A percentile compares a stretch with the other conserved stretches of the same genome.
These are phyloP conservation scores for Drosophila rhopaloa DNA, from an alignment of 1,140 invertebrate genomes.

Conservation along the genomic window DNA sequence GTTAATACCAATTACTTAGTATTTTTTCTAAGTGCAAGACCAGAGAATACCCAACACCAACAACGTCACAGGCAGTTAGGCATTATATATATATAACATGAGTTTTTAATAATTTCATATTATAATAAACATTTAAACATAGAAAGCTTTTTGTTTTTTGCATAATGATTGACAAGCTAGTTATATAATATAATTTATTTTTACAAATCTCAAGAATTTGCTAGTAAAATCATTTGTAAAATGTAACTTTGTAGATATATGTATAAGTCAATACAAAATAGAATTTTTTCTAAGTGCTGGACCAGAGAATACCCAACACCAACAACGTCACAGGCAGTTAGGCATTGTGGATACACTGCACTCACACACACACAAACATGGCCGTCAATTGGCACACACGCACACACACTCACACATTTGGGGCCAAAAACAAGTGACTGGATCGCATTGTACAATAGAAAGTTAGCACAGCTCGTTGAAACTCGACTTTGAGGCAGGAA, in stretches of 20 bases:
- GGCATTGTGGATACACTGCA: conserved; percentile 51
- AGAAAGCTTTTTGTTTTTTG: too few species aligned
- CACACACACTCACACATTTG: conserved; percentile 21
- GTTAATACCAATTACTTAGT: neutral
- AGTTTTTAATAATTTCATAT: too few species aligned
- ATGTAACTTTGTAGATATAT: too few species aligned
- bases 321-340: conserved; percentile 70
- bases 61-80: conserved; percentile 72
- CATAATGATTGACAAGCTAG: too few species aligned
- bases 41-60: conserved; percentile 23
- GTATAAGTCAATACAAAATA: too few species aligned
- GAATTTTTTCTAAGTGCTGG: neutral
- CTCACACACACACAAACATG: conserved; percentile 13
- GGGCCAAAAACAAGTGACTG: conserved; percentile 61
- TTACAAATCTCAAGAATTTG: too few species aligned
- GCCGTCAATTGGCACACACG: conserved; percentile 61
- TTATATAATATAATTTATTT: too few species aligned
- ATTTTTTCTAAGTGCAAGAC: neutral
- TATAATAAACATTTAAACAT: too few species aligned
- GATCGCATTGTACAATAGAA: conserved; percentile 61
- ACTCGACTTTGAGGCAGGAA: conserved; percentile 35
- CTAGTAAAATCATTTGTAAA: neutral
- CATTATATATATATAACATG: conserved; percentile 18
- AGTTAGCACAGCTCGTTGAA: conserved; percentile 55
- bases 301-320: conserved; percentile 19